These are phyloP conservation scores for Coranthus polyacanthus DNA, from an alignment of 2,797 vertebrate genomes.

Conservation along the genomic window DNA sequence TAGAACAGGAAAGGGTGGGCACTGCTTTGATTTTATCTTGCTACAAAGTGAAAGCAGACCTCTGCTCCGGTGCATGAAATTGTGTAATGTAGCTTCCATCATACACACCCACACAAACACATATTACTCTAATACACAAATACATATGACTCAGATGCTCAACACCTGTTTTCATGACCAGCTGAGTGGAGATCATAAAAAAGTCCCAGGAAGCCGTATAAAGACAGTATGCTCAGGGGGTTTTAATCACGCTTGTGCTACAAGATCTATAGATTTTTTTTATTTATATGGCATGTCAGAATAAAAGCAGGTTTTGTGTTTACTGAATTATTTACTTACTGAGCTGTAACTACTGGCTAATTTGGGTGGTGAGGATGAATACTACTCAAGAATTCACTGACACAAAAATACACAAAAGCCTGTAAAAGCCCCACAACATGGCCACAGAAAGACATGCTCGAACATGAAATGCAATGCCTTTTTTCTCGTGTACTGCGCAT, in stretches of 20 bases:
- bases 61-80: conserved; percentile 32
- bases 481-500: neutral
- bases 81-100: neutral
- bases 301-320: neutral
- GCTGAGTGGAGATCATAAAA: conserved; percentile 18
- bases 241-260: neutral
- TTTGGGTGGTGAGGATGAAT: neutral
- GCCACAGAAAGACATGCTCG: conserved; percentile 44
- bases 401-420: neutral
- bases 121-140: conserved; percentile 1
- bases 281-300: neutral
- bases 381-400: conserved; percentile 3
- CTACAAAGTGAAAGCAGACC: conserved; percentile 42
- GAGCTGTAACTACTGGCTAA: neutral
- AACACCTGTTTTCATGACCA: conserved; percentile 34
- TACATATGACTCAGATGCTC: neutral
- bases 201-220: neutral
- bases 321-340: neutral
- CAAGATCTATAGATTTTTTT: neutral
- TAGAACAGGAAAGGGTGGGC: conserved; percentile 68
- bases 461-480: conserved; percentile 41
- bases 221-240: neutral
- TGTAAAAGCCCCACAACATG: neutral
- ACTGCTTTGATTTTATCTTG: conserved; percentile 53
- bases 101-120: neutral